A percentile compares a stretch with the other conserved stretches of the same genome.
phyloP scores from a whole-genome alignment of 2,888 invertebrate species.

The Cremastobaeus sp. region DNA sequence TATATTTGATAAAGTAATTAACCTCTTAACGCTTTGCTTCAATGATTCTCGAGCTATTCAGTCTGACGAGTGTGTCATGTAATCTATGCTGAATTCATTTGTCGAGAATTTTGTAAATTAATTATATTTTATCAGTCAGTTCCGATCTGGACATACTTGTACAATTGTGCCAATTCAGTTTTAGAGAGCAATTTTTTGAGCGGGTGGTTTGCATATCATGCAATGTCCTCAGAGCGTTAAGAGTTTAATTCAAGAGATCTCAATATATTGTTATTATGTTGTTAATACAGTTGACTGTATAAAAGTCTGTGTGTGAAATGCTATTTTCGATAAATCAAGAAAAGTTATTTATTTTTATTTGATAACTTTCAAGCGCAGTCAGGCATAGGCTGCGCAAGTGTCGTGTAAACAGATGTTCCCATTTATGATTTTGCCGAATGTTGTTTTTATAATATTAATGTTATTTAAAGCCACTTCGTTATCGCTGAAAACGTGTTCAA shows the following conservation, averaged over 20 bases:
- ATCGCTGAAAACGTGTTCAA: background rate
- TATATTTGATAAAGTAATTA: conserved; percentile 46
- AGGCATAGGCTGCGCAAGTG: conserved; percentile 1
- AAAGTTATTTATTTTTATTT: conserved; percentile 57
- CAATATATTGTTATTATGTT: conserved; percentile 59
- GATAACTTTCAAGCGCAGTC: conserved; percentile 16
- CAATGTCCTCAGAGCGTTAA: conserved; percentile 38
- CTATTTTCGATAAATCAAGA: conserved; percentile 54
- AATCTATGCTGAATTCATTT: no score
- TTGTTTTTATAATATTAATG: background rate
- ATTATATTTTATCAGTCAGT: no score
- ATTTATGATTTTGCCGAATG: conserved; percentile 9
- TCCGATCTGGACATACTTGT: no score
- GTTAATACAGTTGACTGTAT: conserved; percentile 55
- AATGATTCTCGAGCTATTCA: no score
- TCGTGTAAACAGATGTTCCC: conserved; percentile 12
- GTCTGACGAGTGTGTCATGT: no score
- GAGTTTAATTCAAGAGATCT: conserved; percentile 55
- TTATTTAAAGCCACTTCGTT: background rate
- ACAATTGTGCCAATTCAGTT: conserved; percentile 24
- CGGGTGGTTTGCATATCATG: conserved; percentile 29
- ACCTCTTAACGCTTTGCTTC: conserved; percentile 47
- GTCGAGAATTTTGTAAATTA: no score
- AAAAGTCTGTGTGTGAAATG: conserved; percentile 54
- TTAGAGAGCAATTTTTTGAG: conserved; percentile 3